Conservation (phyloP, 2,888 invertebrate genomes). For the Caenorhabditis sp. region DNA sequence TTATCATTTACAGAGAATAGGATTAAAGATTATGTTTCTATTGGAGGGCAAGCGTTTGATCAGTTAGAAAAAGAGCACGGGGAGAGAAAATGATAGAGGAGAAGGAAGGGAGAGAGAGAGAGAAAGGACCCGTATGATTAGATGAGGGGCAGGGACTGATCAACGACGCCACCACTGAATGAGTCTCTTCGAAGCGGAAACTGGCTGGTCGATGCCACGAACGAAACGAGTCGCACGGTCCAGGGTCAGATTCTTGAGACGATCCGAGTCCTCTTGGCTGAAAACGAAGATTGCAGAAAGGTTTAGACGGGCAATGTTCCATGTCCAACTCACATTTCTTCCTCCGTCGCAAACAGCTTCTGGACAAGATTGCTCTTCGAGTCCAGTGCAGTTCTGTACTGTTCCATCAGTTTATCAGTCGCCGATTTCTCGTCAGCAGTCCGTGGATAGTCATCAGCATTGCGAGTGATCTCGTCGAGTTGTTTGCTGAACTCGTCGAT, state of each 20-base stretch:
- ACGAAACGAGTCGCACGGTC: constrained; percentile 68
- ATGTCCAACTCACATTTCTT: constrained; percentile 70
- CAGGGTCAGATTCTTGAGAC: constrained; percentile 67
- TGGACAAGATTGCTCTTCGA: constrained; percentile 66
- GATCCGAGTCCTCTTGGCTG: constrained; percentile 69
- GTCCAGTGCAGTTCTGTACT: constrained; percentile 70
- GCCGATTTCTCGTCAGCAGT: constrained; percentile 73
- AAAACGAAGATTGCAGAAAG: too few relatives aligned
- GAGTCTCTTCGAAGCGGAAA: constrained; percentile 72
- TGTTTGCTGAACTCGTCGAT: constrained; percentile 54
- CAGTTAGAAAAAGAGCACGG: constrained; percentile 12
- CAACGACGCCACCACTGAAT: constrained; percentile 66
- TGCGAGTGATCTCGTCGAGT: constrained; percentile 61
- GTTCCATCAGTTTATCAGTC: constrained; percentile 73
- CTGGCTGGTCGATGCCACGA: constrained; percentile 69
- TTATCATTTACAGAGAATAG: constrained; percentile 16
- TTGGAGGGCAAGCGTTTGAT: background rate
- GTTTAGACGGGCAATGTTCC: too few relatives aligned
- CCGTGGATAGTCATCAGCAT: constrained; percentile 62
- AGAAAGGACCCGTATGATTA: constrained; percentile 23
- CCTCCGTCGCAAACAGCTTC: constrained; percentile 65
- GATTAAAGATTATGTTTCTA: background rate
- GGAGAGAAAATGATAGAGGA: constrained; percentile 15
- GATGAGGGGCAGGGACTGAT: background rate
- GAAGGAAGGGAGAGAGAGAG: too few relatives aligned